Evolutionary conservation across 2,113 vertebrate species (phyloP).

Genomic region (Microcebus ravelobensis): DNA sequence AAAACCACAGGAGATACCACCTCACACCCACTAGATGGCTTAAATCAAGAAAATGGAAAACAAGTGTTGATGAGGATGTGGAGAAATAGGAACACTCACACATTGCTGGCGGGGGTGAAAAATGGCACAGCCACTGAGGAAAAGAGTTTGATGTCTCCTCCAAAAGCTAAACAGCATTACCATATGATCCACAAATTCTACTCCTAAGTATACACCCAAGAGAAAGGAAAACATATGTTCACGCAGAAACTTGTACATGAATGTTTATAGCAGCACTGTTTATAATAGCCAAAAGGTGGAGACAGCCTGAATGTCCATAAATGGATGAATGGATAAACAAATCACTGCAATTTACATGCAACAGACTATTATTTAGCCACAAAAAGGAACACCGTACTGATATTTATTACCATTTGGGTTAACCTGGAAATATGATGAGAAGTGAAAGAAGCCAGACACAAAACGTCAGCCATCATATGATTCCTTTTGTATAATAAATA

Average conservation of each 20-base stretch:
- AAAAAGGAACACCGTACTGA: background rate
- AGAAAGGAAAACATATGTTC: background rate
- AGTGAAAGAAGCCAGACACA: too few relatives aligned
- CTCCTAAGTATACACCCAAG: background rate
- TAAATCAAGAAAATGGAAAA: background rate
- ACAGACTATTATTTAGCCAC: background rate
- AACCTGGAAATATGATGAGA: too few relatives aligned
- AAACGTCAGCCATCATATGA: too few relatives aligned
- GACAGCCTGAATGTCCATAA: background rate
- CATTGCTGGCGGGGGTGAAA: background rate
- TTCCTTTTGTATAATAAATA: too few relatives aligned
- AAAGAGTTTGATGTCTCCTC: background rate
- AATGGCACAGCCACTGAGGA: background rate
- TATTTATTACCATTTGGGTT: background rate
- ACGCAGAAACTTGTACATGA: background rate
- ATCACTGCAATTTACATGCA: background rate
- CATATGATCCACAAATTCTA: background rate
- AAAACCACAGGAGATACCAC: too few relatives aligned
- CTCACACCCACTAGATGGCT: background rate
- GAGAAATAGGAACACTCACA: background rate
- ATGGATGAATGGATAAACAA: background rate
- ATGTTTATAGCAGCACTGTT: background rate
- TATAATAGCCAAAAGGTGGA: too few relatives aligned
- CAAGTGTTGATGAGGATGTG: background rate
- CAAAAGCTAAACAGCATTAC: background rate